Percentiles rank a stretch among this genome's conserved stretches.
Conservation (phyloP, 2,888 invertebrate species). For the Pegoplata infirma region DNA sequence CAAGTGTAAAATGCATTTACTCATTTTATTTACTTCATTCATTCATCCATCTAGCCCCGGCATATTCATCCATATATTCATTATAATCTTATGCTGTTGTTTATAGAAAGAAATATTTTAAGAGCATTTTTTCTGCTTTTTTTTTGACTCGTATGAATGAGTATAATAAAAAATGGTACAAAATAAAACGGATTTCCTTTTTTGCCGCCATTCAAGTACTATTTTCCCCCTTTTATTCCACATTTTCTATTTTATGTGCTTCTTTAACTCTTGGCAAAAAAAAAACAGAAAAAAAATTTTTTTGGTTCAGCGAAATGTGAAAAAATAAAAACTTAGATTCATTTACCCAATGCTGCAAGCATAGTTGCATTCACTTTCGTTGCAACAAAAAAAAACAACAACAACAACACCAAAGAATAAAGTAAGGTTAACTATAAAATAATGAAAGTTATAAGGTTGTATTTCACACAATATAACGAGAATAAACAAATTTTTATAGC, state of each 20-base stretch:
- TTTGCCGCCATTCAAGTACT: constrained; percentile 63
- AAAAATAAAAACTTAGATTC: constrained; percentile 49
- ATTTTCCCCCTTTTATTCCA: neutral
- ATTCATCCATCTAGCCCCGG: constrained; percentile 2
- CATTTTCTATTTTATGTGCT: constrained; percentile 36
- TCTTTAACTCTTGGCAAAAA: constrained; percentile 49
- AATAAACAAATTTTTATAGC: constrained; percentile 29
- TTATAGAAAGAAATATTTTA: constrained; percentile 21
- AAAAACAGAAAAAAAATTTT: no score
- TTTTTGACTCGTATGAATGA: neutral
- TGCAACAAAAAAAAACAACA: constrained; percentile 22
- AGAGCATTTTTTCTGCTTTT: neutral
- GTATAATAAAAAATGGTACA: constrained; percentile 30
- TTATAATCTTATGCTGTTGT: constrained; percentile 23
- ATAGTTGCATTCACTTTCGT: constrained; percentile 61
- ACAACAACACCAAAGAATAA: constrained; percentile 15
- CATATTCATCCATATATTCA: constrained; percentile 6
- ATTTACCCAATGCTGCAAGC: constrained; percentile 50
- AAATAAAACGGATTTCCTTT: constrained; percentile 64
- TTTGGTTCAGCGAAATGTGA: constrained; percentile 28
- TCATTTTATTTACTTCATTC: constrained; percentile 43
- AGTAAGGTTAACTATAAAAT: constrained; percentile 51
- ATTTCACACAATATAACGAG: constrained; percentile 16
- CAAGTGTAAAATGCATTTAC: constrained; percentile 31
- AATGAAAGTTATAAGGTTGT: constrained; percentile 54